Base-by-base conservation (phyloP, 2,797 vertebrate genomes). In the Lacerta bilineata region DNA sequence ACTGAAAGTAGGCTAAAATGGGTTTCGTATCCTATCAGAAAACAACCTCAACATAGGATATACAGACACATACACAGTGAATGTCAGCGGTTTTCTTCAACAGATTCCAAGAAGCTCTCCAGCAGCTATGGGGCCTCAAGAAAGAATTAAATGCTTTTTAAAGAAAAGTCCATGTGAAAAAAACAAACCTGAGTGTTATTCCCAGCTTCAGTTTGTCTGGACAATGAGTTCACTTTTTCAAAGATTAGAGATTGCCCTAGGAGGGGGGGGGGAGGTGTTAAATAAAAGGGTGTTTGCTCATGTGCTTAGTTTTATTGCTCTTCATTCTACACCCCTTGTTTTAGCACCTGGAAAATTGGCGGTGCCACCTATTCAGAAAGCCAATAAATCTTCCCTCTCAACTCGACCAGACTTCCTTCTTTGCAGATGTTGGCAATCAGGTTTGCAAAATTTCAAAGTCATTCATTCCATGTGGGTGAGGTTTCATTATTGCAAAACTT, bases 371-470 rank as follows among this genome's bases (percentile, higher is more conserved):
- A 90, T 92, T 87, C 59, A 89, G 91, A 91, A 94, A 94, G 80
- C 91, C 90, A 94, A 95, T 95, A 96, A 95, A 95, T 96, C 95
- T 95, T 92, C 92, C 74, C 90, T 86, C 94, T 89, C 87, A 83
- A 89, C 91, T 89, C 88, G 66, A 72, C 84, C 93, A 64, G 93
- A 64, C 84, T 95, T 95, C 93, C 95, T 95, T 94, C 93, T 93
- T 84, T 79, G 90, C 93, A 95, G 91, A 94, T 94, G 94, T 90
- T 95, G 95, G 94, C 94, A 94, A 68, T 94, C 93, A 87, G 91
- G 93, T 94, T 95, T 95, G 93, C 91, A 93, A 94, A 80, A 95
- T 94, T 95, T 95, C 95, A 95, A 95, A 96, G 93, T 74, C 95
- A 93, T 93, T 94, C 90, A 89, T 89, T 68, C 90, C 90, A 86